Conservation (phyloP, 2,888 invertebrate species). For the Eumerus sabulonum region DNA sequence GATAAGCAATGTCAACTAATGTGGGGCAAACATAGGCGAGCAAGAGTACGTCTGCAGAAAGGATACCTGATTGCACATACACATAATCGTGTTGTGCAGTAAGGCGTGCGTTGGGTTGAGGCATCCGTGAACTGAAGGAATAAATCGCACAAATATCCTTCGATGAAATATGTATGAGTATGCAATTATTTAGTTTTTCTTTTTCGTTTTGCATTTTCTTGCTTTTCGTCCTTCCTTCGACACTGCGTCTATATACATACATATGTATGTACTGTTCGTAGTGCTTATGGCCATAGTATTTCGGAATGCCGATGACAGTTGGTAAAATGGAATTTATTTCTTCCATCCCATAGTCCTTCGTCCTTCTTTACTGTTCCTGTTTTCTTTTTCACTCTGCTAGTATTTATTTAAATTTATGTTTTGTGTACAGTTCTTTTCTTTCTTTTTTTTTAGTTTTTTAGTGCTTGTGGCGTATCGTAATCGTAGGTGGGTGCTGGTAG, state of each 20-base stretch:
- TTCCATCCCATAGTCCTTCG: constrained; percentile 8
- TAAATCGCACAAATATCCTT: constrained; percentile 46
- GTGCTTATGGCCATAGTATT: constrained; percentile 51
- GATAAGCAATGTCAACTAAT: constrained; percentile 11
- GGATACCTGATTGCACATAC: constrained; percentile 5
- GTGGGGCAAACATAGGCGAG: constrained; percentile 4
- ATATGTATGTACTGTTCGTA: not conserved
- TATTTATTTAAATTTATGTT: constrained; percentile 43
- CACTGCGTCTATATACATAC: too few species aligned
- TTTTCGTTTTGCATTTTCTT: constrained; percentile 11
- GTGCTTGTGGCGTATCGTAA: too few species aligned
- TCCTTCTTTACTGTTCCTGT: constrained; percentile 14
- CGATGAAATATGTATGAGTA: constrained; percentile 53
- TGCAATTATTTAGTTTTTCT: constrained; percentile 37
- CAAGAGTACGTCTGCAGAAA: constrained; percentile 12
- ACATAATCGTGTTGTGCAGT: not conserved
- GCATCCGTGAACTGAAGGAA: constrained; percentile 1
- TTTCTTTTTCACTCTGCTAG: not conserved
- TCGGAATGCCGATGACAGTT: constrained; percentile 54
- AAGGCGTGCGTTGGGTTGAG: not conserved
- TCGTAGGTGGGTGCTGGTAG: not conserved
- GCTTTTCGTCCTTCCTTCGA: not conserved
- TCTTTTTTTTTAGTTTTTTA: too few species aligned
- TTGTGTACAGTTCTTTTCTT: too few species aligned
- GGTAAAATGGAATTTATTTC: constrained; percentile 49